Base-by-base conservation (phyloP, 1,140 invertebrate genomes). In the Calliopsis andreniformis region DNA sequence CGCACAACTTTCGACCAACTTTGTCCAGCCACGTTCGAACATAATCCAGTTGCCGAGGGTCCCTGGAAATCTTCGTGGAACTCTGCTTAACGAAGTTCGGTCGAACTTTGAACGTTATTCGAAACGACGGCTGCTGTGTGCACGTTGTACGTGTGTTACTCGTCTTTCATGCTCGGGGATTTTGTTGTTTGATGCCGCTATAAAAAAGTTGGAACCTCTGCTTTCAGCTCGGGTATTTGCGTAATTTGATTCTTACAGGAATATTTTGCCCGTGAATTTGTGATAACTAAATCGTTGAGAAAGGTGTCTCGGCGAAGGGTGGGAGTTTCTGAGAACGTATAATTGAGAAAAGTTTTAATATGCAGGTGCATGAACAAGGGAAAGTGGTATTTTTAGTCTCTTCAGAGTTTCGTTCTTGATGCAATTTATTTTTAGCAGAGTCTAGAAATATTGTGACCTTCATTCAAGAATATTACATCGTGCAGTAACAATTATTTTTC, bases 1-100 rank as follows among this genome's bases (percentile, higher is more conserved):
- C 82, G 71, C 42, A 23, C 68, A 84, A 79, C 71, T 84, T 79
- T 76, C 66, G 49, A 18, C 51, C 43, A 79, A 84, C 80, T 84
- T 83, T 18, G 49, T 79, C 64, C 39, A 53, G 14, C 49, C 55
- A 76, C 61, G 77, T 71, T 83, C 67, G 67, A 68, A 83, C 64
- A 16, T 83, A 83, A 83, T 83, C 80, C 81, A 83, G 69, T 83
- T 83, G 76, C 23, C 43, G 42, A 49, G 47, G 35, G 45, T 42
- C 45, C 43, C 55, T 76, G 59, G 67, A 67, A 83, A 83, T 79
- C 82, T 83, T 83, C 49, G 35, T 39, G 20, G 45, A 10, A 82
- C 76, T 35, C 39, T 49, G 49, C 45, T 70, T 83, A 83, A 83
- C 76, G 67, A 84, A 83, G 76, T 84, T 79, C 42, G 30, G 3